Base-by-base conservation (phyloP, 2,113 vertebrate species). In the cat (Felis catus) region DNA sequence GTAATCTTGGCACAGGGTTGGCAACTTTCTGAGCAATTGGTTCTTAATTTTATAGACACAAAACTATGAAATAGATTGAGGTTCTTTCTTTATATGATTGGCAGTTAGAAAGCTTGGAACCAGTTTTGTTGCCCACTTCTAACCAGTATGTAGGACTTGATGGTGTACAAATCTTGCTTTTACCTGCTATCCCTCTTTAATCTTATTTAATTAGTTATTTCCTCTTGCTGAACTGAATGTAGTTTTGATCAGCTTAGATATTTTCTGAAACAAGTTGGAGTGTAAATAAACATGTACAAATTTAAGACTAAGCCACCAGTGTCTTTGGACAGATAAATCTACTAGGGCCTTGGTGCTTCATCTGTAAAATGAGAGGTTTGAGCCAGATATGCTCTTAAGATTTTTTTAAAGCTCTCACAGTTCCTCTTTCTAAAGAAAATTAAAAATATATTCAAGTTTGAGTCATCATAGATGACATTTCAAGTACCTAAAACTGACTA, bases 201-300 rank as follows among this genome's bases (percentile, higher is more conserved):
- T 29, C 14, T 86, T 68, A 45, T 53, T 92, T 74, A 65, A 27
- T 31, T 80, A 55, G 45, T 85, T 68, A 81, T 96, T 93, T 94
- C 4, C 0, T 85, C 16, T 97, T 66, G 29, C 53, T 89, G 11
- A 61, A 63, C 25, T 92, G 70, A 91, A 65, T 74, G 6, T 33
- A 11, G 53, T 71, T 89, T 81, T 80, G 48, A 27, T 58, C 31
- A 92, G 31, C 18, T 87, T 83, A 68, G 82, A 29, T 79, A 8
- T 79, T 93, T 90, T 87, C 81, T 97, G 53, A 25, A 96, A 86
- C 10, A 89, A 85, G 19, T 81, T 89, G 53, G 63, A 63, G 4
- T 74, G 0, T 6, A 63, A 86, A 70, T 78, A 81, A 78, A 66
- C 39, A 73, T 31, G 74, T 45, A 18, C 3, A 91, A 74, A 45